Percentiles rank a stretch among this genome's conserved stretches.
Evolutionary conservation across 2,113 vertebrate genomes (phyloP).

Genomic region (Sinocyclocheilus rhinocerous): DNA sequence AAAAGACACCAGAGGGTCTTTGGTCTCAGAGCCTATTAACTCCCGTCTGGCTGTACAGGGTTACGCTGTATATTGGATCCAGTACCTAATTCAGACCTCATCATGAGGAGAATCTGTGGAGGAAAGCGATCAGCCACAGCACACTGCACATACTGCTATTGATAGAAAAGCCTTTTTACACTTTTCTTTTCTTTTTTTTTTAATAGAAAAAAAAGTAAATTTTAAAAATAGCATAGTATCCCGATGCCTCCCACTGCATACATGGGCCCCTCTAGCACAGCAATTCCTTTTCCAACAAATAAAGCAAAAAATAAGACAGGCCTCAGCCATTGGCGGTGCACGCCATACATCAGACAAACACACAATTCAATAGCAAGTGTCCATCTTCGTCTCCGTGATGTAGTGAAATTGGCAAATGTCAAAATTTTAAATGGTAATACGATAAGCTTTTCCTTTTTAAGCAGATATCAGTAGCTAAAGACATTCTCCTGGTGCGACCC

Average conservation of each 20-base stretch:
- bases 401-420: constrained; percentile 1
- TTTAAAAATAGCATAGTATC: too few relatives aligned
- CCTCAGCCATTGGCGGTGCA: background rate
- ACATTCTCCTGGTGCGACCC: constrained; percentile 24
- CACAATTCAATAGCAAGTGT: background rate
- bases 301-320: background rate
- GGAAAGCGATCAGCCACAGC: background rate
- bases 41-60: constrained; percentile 38
- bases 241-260: constrained; percentile 88
- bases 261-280: constrained; percentile 98
- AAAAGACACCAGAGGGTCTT: constrained; percentile 42
- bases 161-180: background rate
- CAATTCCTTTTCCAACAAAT: constrained; percentile 79
- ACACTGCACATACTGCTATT: background rate
- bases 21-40: constrained; percentile 56
- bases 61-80: constrained; percentile 32
- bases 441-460: constrained; percentile 16
- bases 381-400: background rate
- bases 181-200: background rate
- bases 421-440: constrained; percentile 42
- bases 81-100: constrained; percentile 42
- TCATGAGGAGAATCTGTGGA: constrained; percentile 22
- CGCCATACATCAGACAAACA: background rate
- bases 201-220: background rate
- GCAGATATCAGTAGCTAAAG: constrained; percentile 33